Evolutionary conservation across 2,797 vertebrate species (phyloP).

Genomic region (Acipenser ruthenus): DNA sequence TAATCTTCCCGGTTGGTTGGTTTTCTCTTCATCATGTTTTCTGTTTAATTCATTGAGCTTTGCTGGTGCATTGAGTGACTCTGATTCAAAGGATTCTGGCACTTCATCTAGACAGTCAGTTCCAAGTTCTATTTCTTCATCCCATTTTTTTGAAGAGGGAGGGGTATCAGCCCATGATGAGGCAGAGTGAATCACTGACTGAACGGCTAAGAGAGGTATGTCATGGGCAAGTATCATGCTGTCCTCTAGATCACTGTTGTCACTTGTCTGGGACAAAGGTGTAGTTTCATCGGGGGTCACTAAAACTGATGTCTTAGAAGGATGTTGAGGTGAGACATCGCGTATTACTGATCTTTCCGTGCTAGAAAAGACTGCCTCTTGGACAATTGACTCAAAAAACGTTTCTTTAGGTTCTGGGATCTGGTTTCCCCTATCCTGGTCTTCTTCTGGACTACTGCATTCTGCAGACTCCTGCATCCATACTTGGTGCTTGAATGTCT

Average conservation of each 20-base stretch:
- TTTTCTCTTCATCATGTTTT: conserved; percentile 59
- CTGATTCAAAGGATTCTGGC: conserved; percentile 70
- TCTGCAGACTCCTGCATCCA: conserved; percentile 39
- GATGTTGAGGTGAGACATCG: conserved; percentile 62
- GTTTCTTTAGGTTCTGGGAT: conserved; percentile 32
- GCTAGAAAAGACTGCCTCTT: conserved; percentile 56
- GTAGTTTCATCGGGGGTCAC: conserved; percentile 45
- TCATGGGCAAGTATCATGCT: conserved; percentile 73
- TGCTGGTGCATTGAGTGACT: conserved; percentile 71
- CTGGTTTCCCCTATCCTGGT: conserved; percentile 28
- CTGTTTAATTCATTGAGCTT: conserved; percentile 64
- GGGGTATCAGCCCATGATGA: conserved; percentile 72
- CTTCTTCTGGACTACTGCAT: conserved; percentile 39
- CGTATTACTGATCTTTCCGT: conserved; percentile 70
- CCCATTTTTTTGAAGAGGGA: conserved; percentile 68
- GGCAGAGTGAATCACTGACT: conserved; percentile 83
- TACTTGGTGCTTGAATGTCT: conserved; percentile 45
- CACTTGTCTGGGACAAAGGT: conserved; percentile 49
- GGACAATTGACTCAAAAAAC: conserved; percentile 27
- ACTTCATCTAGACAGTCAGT: conserved; percentile 65
- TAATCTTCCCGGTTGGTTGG: conserved; percentile 36
- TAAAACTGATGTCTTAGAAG: conserved; percentile 44
- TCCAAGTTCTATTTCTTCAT: conserved; percentile 65
- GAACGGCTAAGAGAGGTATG: conserved; percentile 77
- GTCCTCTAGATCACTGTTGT: conserved; percentile 52